Conservation (phyloP, 2,888 invertebrate genomes). For the Anticlea derivata region DNA sequence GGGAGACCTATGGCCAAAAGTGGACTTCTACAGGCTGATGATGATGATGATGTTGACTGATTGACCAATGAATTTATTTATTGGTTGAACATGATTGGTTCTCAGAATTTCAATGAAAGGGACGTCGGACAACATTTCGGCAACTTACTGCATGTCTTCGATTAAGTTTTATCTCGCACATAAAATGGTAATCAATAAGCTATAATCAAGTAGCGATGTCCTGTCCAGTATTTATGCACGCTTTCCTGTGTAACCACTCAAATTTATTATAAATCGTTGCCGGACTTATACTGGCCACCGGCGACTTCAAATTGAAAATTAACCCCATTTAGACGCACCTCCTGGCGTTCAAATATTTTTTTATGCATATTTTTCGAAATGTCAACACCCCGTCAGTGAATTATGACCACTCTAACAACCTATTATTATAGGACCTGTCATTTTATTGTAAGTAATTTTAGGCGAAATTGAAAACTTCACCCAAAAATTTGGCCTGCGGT, state of each 20-base stretch:
- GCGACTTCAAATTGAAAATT: constrained; percentile 79
- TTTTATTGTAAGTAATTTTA: constrained; percentile 72
- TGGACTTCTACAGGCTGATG: too few species aligned
- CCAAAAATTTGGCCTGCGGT: constrained; percentile 69
- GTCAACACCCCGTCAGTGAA: constrained; percentile 80
- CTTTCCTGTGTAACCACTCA: constrained; percentile 58
- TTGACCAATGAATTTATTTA: constrained; percentile 46
- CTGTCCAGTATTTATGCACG: constrained; percentile 63
- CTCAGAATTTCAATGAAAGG: constrained; percentile 46
- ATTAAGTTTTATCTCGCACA: constrained; percentile 63
- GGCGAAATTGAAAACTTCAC: constrained; percentile 72
- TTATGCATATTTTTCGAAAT: constrained; percentile 61
- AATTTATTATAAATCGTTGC: constrained; percentile 63
- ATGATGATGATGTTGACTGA: too few species aligned
- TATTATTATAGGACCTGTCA: constrained; percentile 77
- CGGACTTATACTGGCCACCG: constrained; percentile 77
- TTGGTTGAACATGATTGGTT: constrained; percentile 35
- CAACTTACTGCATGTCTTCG: constrained; percentile 55
- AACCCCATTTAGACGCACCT: constrained; percentile 76
- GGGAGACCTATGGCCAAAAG: too few species aligned
- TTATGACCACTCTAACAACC: constrained; percentile 75
- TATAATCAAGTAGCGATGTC: constrained; percentile 57
- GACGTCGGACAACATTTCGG: constrained; percentile 45
- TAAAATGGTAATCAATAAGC: constrained; percentile 55
- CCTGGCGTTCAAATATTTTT: constrained; percentile 65